These are phyloP conservation scores for Atopsyche davidsoni DNA, from an alignment of 1,140 invertebrate genomes.

Conservation along the genomic window DNA sequence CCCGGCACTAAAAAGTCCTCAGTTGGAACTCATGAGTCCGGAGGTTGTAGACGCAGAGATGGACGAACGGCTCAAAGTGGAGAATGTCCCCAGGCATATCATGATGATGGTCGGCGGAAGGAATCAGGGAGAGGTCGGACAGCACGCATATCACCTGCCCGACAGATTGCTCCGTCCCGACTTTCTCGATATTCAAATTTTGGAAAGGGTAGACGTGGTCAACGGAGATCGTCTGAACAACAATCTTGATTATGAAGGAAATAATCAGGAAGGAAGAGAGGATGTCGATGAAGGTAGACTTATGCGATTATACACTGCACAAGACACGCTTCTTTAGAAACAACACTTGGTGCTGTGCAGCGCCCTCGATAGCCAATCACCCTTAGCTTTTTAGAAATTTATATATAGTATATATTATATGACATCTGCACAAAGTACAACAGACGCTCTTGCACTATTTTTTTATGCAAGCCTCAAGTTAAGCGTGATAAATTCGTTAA, in stretches of 20 bases:
- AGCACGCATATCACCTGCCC: neutral
- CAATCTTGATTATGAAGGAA: slow-evolving; percentile 22
- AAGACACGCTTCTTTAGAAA: too few species aligned
- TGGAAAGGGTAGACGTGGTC: slow-evolving; percentile 4
- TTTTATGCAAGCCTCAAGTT: too few species aligned
- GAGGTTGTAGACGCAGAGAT: slow-evolving; percentile 1
- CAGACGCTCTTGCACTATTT: too few species aligned
- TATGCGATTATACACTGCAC: too few species aligned
- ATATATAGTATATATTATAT: too few species aligned
- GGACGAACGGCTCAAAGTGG: too few species aligned
- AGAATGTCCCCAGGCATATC: slow-evolving; percentile 5
- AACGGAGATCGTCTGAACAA: slow-evolving; percentile 19
- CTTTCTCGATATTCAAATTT: slow-evolving; percentile 16
- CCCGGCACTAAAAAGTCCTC: slow-evolving; percentile 1
- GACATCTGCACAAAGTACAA: too few species aligned
- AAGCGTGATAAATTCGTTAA: too few species aligned
- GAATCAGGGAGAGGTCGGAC: neutral
- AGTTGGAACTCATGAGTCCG: slow-evolving; percentile 4
- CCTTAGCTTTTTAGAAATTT: too few species aligned
- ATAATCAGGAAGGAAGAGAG: slow-evolving; percentile 8
- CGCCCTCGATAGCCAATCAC: too few species aligned
- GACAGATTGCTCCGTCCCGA: slow-evolving; percentile 14
- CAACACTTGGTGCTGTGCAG: too few species aligned
- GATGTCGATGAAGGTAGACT: neutral
- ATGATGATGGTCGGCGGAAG: neutral